phyloP scores from a whole-genome alignment of 2,888 invertebrate species.

The Campoletis raptor region DNA sequence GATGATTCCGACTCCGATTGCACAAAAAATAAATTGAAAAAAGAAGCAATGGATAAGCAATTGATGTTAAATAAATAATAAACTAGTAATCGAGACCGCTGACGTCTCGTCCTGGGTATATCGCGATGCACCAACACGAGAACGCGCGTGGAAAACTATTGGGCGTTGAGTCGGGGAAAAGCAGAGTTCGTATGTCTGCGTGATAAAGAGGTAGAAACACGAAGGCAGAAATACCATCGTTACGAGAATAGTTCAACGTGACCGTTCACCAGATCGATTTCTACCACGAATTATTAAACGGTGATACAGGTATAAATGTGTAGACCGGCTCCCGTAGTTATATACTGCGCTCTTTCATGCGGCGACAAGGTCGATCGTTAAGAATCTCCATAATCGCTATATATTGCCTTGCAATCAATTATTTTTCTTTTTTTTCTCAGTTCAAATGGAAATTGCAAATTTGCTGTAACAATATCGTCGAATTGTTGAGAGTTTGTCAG shows the following conservation, averaged over 20 bases:
- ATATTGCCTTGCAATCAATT: neutral
- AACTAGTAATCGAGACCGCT: constrained; percentile 25
- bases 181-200: constrained; percentile 23
- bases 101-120: constrained; percentile 38
- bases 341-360: constrained; percentile 22
- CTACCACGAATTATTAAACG: constrained; percentile 75
- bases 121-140: constrained; percentile 22
- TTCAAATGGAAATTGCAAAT: no score
- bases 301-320: constrained; percentile 65
- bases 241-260: constrained; percentile 77
- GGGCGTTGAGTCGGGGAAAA: constrained; percentile 30
- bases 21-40: neutral
- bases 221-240: constrained; percentile 72
- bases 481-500: neutral
- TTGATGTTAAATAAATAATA: neutral
- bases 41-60: neutral
- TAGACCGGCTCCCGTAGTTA: constrained; percentile 5
- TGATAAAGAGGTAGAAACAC: constrained; percentile 42
- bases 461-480: no score
- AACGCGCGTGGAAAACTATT: constrained; percentile 40
- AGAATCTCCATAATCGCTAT: constrained; percentile 55
- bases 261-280: constrained; percentile 77
- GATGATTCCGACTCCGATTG: neutral
- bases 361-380: constrained; percentile 69
- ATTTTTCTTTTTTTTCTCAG: neutral